Conservation (phyloP, 2,113 vertebrate genomes). For the Cromileptes altivelis region DNA sequence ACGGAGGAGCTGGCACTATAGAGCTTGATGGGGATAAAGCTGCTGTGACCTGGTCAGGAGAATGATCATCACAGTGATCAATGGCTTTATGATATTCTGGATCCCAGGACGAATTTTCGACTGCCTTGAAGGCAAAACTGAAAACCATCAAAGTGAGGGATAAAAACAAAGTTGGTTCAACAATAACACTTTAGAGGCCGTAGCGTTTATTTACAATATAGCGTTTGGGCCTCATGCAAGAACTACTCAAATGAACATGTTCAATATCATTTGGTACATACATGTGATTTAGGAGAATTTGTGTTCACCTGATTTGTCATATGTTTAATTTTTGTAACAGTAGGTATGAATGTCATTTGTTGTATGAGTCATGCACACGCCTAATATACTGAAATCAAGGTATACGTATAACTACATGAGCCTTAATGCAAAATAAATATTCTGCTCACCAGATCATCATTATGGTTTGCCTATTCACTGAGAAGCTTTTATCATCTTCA, state of each 20-base stretch:
- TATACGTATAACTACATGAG: not conserved
- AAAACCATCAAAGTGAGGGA: not conserved
- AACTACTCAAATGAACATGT: not conserved
- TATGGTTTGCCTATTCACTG: not conserved
- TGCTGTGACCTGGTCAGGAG: conserved; percentile 2
- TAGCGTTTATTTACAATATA: not conserved
- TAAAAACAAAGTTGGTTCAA: not conserved
- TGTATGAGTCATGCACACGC: not conserved
- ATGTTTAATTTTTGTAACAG: not conserved
- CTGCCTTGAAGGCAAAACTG: conserved; percentile 4
- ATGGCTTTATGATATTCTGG: conserved; percentile 5
- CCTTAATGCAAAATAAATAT: not conserved
- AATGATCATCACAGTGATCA: conserved; percentile 9
- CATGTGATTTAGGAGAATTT: not conserved
- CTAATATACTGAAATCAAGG: not conserved
- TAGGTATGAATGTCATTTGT: not conserved
- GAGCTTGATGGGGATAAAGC: conserved; percentile 39
- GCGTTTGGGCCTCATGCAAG: not conserved
- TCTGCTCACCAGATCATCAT: not conserved
- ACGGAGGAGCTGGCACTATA: conserved; percentile 43
- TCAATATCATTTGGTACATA: not conserved
- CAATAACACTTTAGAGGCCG: not conserved
- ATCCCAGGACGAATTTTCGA: not conserved
- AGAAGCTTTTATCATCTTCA: not conserved
- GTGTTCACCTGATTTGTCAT: no score